Evolutionary conservation across 2,113 vertebrate genomes (phyloP).

Genomic region (Sinocyclocheilus rhinocerous): DNA sequence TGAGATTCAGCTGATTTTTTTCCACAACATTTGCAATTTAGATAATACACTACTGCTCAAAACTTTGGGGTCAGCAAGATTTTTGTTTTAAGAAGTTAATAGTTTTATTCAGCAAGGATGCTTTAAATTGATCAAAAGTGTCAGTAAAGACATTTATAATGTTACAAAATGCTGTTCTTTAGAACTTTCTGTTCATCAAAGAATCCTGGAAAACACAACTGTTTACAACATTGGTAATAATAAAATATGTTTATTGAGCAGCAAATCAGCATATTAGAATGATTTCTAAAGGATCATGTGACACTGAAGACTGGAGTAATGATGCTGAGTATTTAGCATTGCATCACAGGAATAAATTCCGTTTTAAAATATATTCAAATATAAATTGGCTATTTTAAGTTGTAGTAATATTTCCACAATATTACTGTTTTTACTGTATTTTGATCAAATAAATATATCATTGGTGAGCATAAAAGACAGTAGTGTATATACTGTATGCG

Average conservation of each 20-base stretch:
- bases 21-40: background rate
- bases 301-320: background rate
- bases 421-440: background rate
- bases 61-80: too few species aligned
- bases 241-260: background rate
- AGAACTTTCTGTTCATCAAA: background rate
- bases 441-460: too few species aligned
- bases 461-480: too few species aligned
- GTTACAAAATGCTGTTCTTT: background rate
- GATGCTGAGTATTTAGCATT: background rate
- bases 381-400: background rate
- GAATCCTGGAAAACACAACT: background rate
- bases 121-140: background rate
- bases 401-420: background rate
- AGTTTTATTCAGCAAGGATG: background rate
- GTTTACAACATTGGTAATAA: background rate
- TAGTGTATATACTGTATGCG: too few species aligned
- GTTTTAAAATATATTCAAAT: background rate
- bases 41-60: too few species aligned
- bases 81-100: too few species aligned
- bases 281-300: background rate
- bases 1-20: background rate
- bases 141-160: background rate
- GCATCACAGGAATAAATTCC: background rate
- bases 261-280: background rate